phyloP scores from a whole-genome alignment of 2,797 vertebrate species.

The Trichosurus vulpecula region DNA sequence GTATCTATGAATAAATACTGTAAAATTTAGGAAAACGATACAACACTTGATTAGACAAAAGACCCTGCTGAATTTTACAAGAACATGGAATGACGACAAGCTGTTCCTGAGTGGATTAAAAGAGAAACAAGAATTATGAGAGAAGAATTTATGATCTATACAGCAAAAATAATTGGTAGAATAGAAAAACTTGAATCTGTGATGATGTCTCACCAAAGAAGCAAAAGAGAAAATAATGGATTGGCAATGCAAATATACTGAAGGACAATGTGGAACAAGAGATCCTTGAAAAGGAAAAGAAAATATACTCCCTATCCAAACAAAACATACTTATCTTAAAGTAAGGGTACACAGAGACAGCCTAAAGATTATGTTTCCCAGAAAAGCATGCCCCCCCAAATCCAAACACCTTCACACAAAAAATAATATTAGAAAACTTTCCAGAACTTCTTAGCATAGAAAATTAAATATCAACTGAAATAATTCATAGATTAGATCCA shows the following conservation, averaged over 20 bases:
- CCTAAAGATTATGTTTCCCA: not conserved
- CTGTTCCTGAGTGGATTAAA: not conserved
- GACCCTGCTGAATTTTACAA: not conserved
- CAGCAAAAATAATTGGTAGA: not conserved
- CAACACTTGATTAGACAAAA: not conserved
- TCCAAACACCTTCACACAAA: not conserved
- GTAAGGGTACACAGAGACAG: not conserved
- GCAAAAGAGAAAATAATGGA: not conserved
- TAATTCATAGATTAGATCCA: not conserved
- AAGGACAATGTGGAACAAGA: not conserved
- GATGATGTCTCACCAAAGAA: not conserved
- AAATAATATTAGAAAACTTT: not conserved
- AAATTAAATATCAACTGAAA: not conserved
- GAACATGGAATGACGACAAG: not conserved
- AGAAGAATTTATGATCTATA: not conserved
- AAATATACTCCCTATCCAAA: not conserved
- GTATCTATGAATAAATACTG: not conserved
- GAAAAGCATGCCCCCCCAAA: not conserved
- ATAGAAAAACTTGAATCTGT: not conserved
- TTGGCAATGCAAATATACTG: not conserved
- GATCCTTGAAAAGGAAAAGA: not conserved
- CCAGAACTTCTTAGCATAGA: not conserved
- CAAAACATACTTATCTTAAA: not conserved
- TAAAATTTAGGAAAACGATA: not conserved
- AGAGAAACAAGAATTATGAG: not conserved